phyloP scores from a whole-genome alignment of 2,113 vertebrate species.

The Arothron firmamentum region DNA sequence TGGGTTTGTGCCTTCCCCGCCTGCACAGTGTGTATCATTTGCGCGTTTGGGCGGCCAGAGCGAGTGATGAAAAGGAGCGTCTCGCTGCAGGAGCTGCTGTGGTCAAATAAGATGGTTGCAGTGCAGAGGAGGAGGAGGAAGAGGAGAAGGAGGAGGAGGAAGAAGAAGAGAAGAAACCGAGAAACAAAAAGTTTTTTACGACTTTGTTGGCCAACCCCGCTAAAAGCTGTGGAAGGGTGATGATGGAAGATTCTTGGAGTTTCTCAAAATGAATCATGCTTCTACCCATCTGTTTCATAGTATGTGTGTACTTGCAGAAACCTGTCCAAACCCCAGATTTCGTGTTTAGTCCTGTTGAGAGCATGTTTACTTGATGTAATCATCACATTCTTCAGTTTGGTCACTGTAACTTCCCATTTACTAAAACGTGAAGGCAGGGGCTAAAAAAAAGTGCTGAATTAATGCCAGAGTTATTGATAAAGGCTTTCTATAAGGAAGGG shows the following conservation, averaged over 20 bases:
- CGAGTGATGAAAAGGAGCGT: slow-evolving; percentile 31
- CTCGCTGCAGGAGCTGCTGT: slow-evolving; percentile 31
- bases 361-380: not conserved
- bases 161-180: not conserved
- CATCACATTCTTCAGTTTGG: slow-evolving; percentile 11
- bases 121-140: slow-evolving; percentile 13
- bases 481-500: slow-evolving; percentile 9
- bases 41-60: slow-evolving; percentile 34
- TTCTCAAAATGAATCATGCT: not conserved
- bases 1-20: slow-evolving; percentile 9
- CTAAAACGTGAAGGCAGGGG: slow-evolving; percentile 6
- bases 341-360: slow-evolving; percentile 11
- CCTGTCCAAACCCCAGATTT: slow-evolving; percentile 10
- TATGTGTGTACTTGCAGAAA: not conserved
- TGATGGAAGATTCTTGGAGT: slow-evolving; percentile 20
- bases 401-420: slow-evolving; percentile 8
- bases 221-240: slow-evolving; percentile 12
- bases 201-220: slow-evolving; percentile 28
- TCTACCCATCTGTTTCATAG: no score
- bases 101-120: slow-evolving; percentile 21
- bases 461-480: slow-evolving; percentile 20
- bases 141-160: slow-evolving; percentile 21
- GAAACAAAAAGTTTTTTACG: slow-evolving; percentile 13
- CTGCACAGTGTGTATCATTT: slow-evolving; percentile 8
- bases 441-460: not conserved